Evolutionary conservation across 1,140 invertebrate genomes (phyloP), one percentile per base, ranked within the genome.

Genomic region (Drosophila murphyi): DNA sequence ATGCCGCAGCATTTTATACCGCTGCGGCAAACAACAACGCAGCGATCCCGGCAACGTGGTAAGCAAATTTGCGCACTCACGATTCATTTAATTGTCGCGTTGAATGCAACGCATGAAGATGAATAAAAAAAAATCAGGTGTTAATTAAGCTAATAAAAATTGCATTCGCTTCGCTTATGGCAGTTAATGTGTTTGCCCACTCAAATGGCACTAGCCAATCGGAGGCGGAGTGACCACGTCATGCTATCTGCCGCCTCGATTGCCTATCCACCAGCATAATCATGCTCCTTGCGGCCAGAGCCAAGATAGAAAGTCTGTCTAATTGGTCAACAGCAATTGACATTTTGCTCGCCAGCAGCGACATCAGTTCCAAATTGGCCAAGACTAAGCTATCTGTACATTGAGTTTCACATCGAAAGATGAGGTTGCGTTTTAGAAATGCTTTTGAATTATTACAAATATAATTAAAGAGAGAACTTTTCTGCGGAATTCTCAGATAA

Each of bases 81-180:
- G 45, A 64, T 51, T 69, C 60, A 63, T 72, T 83, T 72, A 78
- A 80, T 80, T 86, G 78, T 82, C 82, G 59, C 64, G 29, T 51
- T 47, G 65, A 47, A 32, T 65, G 32, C 64, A 54, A 54, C 59
- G 43, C 56, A 32, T 10, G 35, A 12, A 12, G 37, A 7, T 3
- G 37, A 28, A 34, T 12, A 41, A 50, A 39, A 51, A 31, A 61
- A n/a, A 43, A 59, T 77, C 54, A 87, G 83, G 83, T 87, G 83
- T 87, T 88, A 88, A 89, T 88, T 78, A 80, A 85, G 73, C 80
- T 80, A 88, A 80, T 89, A 88, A 89, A 83, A 83, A 72, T 69
- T 72, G 83, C 80, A 88, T 88, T 88, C 67, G 64, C 76, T 75
- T 52, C 82, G 72, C 80, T 81, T 81, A 85, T 86, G 82, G 82